phyloP scores from a whole-genome alignment of 2,113 vertebrate species.

The Calyptomena viridis region DNA sequence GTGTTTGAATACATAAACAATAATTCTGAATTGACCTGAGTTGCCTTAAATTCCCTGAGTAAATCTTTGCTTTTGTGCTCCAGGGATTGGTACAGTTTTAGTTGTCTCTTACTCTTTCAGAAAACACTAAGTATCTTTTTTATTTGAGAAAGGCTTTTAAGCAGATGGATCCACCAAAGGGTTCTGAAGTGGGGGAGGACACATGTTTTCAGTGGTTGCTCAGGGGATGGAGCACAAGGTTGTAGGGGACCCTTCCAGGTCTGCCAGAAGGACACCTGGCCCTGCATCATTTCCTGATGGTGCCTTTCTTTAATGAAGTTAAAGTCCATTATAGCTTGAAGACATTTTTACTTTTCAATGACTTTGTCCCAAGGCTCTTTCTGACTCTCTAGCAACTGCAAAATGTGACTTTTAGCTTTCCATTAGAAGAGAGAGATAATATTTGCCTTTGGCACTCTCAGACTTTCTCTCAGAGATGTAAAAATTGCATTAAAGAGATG shows the following conservation, averaged over 20 bases:
- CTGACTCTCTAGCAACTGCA: not conserved
- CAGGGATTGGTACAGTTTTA: not conserved
- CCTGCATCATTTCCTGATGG: not conserved
- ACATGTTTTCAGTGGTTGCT: not conserved
- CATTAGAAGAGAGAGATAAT: conserved; percentile 22
- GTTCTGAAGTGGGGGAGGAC: not conserved
- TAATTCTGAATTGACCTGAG: not conserved
- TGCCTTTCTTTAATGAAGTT: not conserved
- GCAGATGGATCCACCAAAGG: not conserved
- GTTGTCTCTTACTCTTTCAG: not conserved
- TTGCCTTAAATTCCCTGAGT: not conserved
- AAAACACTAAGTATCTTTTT: not conserved
- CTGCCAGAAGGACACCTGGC: not conserved
- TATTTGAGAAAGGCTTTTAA: not conserved
- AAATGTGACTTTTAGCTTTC: conserved; percentile 12
- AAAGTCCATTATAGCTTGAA: not conserved
- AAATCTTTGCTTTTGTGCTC: not conserved
- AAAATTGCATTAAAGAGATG: conserved; percentile 3
- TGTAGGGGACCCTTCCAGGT: not conserved
- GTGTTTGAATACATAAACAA: not conserved
- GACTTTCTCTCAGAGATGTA: not conserved
- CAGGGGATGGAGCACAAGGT: not conserved
- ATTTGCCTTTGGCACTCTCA: not conserved
- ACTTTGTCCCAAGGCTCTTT: not conserved
- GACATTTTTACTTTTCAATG: not conserved